Base-by-base conservation (phyloP, 1,140 invertebrate genomes). In the Rhagoletis pomonella region DNA sequence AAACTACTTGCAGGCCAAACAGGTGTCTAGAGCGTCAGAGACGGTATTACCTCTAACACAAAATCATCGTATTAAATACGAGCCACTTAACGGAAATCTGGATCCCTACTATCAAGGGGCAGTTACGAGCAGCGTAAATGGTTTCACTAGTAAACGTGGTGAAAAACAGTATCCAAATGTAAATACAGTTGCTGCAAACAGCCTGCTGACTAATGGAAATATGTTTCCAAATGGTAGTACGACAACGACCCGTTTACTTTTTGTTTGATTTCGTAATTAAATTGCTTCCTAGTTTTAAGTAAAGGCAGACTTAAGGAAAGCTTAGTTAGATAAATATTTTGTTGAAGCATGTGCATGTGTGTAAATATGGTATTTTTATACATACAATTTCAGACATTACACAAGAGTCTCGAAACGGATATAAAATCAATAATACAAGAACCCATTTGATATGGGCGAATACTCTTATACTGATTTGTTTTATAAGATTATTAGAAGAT, bases 211-310 rank as follows among this genome's bases (percentile, higher is more conserved):
- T 1, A 92, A 92, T 64, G 90, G 90, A 39, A 93, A 89, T 87
- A 88, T 89, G 6, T 89, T 92, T 90, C 90, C 91, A 39, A 92
- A 89, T 87, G 90, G 90, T 7, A 91, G 90, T 73, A 88, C 90
- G 62, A 90, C 90, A 58, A 88, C 90, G 67, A 90, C 90, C 50
- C 89, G 91, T 17, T 87, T 92, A 86, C 90, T 92, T 55, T 92
- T 92, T 87, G 91, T 92, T 88, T 92, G 92, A 55, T 81, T 81
- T 81, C n/a, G 17, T 14, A 50, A 6, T n/a, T 77, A 14, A 47
- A 81, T 55, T 50, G 29, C 29, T 29, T 29, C 29, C 29, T 29
- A 29, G 29, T 55, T 44, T 55, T 81, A 47, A 19, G n/a, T 81
- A 81, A 3, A 81, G 17, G 19, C 9, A 17, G 9, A 42, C 10